phyloP scores from a whole-genome alignment of 2,113 vertebrate genomes.

The Pseudorectes ferrugineus region DNA sequence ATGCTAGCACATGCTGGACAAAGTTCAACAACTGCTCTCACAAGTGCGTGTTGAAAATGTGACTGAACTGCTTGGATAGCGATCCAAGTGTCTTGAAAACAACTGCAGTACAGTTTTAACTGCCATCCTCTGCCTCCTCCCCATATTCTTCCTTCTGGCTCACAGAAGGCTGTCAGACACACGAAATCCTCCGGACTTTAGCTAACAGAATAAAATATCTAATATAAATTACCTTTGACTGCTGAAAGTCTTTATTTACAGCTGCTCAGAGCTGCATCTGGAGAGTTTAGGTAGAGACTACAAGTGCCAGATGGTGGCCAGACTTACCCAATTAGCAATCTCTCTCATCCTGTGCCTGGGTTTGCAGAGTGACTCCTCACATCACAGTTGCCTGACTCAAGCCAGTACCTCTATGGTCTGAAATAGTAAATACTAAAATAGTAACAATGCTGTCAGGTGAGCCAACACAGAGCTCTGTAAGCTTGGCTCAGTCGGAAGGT shows the following conservation, averaged over 20 bases:
- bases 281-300: slow-evolving; percentile 41
- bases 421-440: slow-evolving; percentile 43
- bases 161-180: slow-evolving; percentile 25
- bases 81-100: not conserved
- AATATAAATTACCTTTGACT: slow-evolving; percentile 54
- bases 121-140: not conserved
- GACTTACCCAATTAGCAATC: slow-evolving; percentile 40
- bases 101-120: not conserved
- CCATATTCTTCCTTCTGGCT: not conserved
- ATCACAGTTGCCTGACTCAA: slow-evolving; percentile 5
- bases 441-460: slow-evolving; percentile 20
- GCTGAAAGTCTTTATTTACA: slow-evolving; percentile 57
- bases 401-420: not conserved
- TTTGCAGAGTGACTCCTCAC: not conserved
- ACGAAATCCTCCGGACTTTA: not conserved
- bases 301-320: slow-evolving; percentile 51
- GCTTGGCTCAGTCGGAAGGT: not conserved
- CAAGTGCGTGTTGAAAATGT: not conserved
- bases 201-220: slow-evolving; percentile 36
- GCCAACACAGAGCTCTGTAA: not conserved
- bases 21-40: slow-evolving; percentile 29
- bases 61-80: not conserved
- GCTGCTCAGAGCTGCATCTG: slow-evolving; percentile 42
- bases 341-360: slow-evolving; percentile 54
- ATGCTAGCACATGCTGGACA: not conserved